Conservation (phyloP, 2,888 invertebrate genomes). For the Plusia festucae region DNA sequence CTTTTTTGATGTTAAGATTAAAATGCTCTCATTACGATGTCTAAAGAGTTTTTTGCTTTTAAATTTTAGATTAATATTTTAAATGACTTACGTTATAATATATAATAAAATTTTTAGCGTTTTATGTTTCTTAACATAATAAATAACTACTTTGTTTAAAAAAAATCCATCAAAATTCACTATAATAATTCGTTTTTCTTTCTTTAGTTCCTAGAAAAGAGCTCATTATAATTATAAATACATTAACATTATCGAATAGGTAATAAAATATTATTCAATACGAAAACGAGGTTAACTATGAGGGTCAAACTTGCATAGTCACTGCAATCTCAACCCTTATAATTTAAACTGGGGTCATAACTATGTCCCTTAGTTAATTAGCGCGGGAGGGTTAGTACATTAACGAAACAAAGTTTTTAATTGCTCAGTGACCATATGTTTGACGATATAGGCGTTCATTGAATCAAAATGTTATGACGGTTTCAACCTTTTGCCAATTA, state of each 20-base stretch:
- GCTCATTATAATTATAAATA: not conserved
- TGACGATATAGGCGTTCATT: slow-evolving; percentile 3
- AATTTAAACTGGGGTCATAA: slow-evolving; percentile 52
- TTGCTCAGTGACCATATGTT: slow-evolving; percentile 23
- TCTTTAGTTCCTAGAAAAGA: not conserved
- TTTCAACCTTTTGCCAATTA: not conserved
- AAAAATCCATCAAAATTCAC: no score
- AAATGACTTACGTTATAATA: no score
- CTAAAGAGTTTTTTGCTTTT: no score
- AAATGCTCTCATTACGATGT: no score
- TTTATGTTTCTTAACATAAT: no score
- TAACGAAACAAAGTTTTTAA: slow-evolving; percentile 38
- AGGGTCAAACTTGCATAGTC: slow-evolving; percentile 55
- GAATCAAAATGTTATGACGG: not conserved
- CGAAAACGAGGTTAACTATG: slow-evolving; percentile 28
- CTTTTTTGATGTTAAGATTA: no score
- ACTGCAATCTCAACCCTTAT: slow-evolving; percentile 54
- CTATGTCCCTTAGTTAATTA: slow-evolving; percentile 51
- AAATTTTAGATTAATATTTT: no score
- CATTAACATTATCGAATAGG: slow-evolving; percentile 1
- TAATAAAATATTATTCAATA: slow-evolving; percentile 26
- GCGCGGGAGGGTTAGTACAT: slow-evolving; percentile 24
- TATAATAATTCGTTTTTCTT: no score
- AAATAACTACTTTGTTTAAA: no score
- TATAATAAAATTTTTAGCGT: no score